Evolutionary conservation across 2,113 vertebrate genomes (phyloP).

Genomic region (Notechis scutatus): DNA sequence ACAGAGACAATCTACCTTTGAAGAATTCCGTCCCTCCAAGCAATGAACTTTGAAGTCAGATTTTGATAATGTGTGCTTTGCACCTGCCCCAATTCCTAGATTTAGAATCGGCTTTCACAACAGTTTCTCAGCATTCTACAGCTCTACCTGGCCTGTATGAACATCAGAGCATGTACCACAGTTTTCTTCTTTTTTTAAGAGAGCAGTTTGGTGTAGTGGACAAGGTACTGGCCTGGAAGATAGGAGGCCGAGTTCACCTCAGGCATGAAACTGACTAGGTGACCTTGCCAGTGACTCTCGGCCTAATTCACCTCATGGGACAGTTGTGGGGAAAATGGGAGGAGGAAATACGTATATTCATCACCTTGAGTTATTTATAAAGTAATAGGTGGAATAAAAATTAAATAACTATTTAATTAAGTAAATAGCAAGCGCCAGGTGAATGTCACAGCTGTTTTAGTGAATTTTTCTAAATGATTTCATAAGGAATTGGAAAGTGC

Average conservation of each 20-base stretch:
- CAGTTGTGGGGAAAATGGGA: neutral
- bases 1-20: neutral
- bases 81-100: neutral
- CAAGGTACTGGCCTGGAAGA: neutral
- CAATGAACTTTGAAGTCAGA: neutral
- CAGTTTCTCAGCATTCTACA: neutral
- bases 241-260: neutral
- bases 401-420: neutral
- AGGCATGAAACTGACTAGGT: neutral
- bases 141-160: neutral
- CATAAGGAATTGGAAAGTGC: slow-evolving; percentile 2
- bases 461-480: slow-evolving; percentile 47
- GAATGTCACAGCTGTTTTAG: slow-evolving; percentile 36
- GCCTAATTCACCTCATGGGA: neutral
- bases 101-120: neutral
- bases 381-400: neutral
- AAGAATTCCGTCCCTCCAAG: neutral
- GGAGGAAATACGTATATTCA: neutral
- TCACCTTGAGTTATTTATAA: neutral
- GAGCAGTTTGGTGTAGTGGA: neutral
- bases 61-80: neutral
- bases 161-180: slow-evolving; percentile 2
- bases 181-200: neutral
- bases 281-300: neutral
- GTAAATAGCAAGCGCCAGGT: slow-evolving; percentile 32